Evolutionary conservation across 2,113 vertebrate genomes (phyloP), one percentile per base, ranked within the genome.

Genomic region (Elanoides forficatus): DNA sequence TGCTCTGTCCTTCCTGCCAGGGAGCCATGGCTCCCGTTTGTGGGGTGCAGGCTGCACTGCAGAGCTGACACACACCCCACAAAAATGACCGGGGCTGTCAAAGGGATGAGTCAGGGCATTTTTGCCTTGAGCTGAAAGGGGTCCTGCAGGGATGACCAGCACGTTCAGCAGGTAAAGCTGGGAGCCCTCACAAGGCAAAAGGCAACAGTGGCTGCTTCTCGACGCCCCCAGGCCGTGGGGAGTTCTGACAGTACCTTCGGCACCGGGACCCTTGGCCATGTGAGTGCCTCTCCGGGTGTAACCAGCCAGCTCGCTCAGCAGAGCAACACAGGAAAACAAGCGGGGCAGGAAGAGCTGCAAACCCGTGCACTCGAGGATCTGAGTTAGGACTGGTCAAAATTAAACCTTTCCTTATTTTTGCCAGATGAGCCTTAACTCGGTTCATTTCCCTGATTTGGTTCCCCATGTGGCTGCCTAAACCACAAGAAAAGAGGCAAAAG

Each of bases 201-300:
- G 34, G 52, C 56, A 73, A 45, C 47, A 42, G n/a, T 7, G 29
- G 6, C 15, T 9, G 34, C 29, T 76, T 45, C 53, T 53, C 1
- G 0, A 5, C 5, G 4, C 11, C 48, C 3, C 29, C 21, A 15
- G 29, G 25, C 5, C 50, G 25, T 5, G 38, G 55, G 58, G 22
- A 42, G 48, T 2, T 58, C 59, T 73, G 86, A n/a, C 0, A 2
- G 66, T 2, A 18, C 75, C 62, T 63, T 14, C 75, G 62, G 75
- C 5, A 13, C 19, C 0, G 0, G 34, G 34, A 27, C 15, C 85
- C 66, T 26, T 3, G 10, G 27, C 59, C 0, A 0, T 2, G 22
- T 0, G 11, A 7, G 62, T 20, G 74, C 34, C 29, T 25, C 45
- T 65, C 9, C 0, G 1, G 19, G 17, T 10, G 30, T 7, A 47